Base-by-base conservation (phyloP, 2,888 invertebrate species). In the Plagodis dolabraria region DNA sequence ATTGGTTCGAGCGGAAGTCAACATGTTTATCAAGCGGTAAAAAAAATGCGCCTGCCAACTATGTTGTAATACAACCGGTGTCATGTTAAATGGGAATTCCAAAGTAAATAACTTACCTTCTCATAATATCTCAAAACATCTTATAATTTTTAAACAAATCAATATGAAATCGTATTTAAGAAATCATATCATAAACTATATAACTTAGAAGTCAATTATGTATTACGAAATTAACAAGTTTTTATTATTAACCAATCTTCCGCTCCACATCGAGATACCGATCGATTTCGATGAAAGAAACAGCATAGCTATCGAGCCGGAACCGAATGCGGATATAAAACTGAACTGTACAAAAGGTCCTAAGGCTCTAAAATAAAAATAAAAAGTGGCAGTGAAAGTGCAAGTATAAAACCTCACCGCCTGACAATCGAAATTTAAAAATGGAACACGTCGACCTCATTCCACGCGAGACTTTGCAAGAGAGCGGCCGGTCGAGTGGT, bases 391-490 rank as follows among this genome's bases (percentile, higher is more conserved):
- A 86, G 89, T 85, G 89, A 90, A 91, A 89, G 89, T 86, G 76
- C 71, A 75, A 74, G 71, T 77, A 76, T 74, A 57, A 74, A 74
- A 71, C 71, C 71, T 70, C 69, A 69, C n/a, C 70, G 76, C 48
- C 56, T 77, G 79, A 83, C 83, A 86, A 85, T 87, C 80, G 83
- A 84, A 87, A 86, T 88, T 87, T 87, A 88, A 89, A 91, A 91
- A 86, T 89, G 89, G 89, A 88, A 86, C 87, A 76, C 69, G 67
- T 60, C 83, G 90, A 85, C 91, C 91, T 83, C 91, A 91, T 91
- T 92, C 85, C 84, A 51, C 63, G 69, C 75, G 80, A 72, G 80
- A 74, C 85, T 82, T 83, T 74, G 81, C 80, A 75, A 82, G 82
- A 80, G 85, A 80, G 78, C 83, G 77, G 81, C 76, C 80, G 77